Percentiles rank a stretch among this genome's conserved stretches.
Conservation (phyloP, 2,797 vertebrate species). For the Pangasius larnaudii region DNA sequence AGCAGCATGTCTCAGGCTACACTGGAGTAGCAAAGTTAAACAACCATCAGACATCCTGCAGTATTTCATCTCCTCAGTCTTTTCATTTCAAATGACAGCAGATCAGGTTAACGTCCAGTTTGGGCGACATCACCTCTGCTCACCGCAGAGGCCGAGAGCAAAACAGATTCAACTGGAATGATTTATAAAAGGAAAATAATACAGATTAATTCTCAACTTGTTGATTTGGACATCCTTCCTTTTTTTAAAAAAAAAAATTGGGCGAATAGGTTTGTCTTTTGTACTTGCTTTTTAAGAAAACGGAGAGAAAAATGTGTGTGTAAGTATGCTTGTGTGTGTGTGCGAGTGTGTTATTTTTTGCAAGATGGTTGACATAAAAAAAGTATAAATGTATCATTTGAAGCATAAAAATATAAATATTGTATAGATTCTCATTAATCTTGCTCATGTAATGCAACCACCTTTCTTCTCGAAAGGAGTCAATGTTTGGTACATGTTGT, state of each 20-base stretch:
- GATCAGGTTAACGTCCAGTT: conserved; percentile 10
- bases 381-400: conserved; percentile 78
- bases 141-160: conserved; percentile 53
- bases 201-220: conserved; percentile 50
- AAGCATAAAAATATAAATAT: conserved; percentile 80
- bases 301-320: conserved; percentile 47
- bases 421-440: conserved; percentile 84
- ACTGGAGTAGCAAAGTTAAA: conserved; percentile 29
- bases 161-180: conserved; percentile 71
- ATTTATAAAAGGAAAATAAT: conserved; percentile 49
- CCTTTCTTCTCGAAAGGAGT: conserved; percentile 95
- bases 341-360: conserved; percentile 53
- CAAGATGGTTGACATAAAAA: conserved; percentile 66
- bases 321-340: conserved; percentile 58
- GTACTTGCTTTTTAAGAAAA: conserved; percentile 57
- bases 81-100: conserved; percentile 44
- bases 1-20: conserved; percentile 22
- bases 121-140: conserved; percentile 30
- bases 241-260: conserved; percentile 28
- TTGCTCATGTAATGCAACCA: conserved; percentile 93
- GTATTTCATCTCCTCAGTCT: conserved; percentile 44
- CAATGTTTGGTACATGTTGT: conserved; percentile 89
- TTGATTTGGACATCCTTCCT: conserved; percentile 41
- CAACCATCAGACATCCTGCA: conserved; percentile 34
- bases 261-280: conserved; percentile 59